Percentiles rank a stretch among this genome's conserved stretches.
Evolutionary conservation across 2,113 vertebrate species (phyloP).

Genomic region (Equus quagga): DNA sequence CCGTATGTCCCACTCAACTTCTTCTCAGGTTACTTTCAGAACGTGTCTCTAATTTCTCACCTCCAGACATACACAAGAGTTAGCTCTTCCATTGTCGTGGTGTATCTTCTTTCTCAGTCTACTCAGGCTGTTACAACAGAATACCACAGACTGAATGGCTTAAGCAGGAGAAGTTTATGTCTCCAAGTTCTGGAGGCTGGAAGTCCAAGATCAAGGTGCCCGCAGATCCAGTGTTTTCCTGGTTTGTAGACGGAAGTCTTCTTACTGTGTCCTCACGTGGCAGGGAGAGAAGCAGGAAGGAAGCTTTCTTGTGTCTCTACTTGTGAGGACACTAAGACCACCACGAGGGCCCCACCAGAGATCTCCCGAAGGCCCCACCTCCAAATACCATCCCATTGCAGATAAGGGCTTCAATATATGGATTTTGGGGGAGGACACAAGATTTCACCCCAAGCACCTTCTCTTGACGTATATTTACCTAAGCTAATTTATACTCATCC

Average conservation of each 20-base stretch:
- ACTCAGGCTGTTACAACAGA: not conserved
- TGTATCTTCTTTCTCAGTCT: not conserved
- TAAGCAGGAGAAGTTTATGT: not conserved
- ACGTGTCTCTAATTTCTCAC: not conserved
- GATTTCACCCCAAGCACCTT: not conserved
- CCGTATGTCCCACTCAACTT: not conserved
- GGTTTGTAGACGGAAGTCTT: not conserved
- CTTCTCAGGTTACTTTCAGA: not conserved
- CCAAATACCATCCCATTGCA: too few species aligned
- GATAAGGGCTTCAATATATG: not conserved
- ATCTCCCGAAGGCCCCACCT: not conserved
- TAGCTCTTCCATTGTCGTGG: not conserved
- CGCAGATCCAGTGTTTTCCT: not conserved
- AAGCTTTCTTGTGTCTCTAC: too few species aligned
- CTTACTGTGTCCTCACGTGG: not conserved
- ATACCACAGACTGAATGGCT: not conserved
- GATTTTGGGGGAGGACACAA: not conserved
- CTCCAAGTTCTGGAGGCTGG: not conserved
- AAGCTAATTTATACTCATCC: not conserved
- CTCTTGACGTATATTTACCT: too few species aligned
- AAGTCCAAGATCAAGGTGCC: not conserved
- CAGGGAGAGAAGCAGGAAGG: not conserved
- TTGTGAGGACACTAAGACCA: not conserved
- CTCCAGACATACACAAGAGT: fast-evolving
- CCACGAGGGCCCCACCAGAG: fast-evolving